Conservation (phyloP, 2,888 invertebrate genomes). For the Ceraclea dissimilis region DNA sequence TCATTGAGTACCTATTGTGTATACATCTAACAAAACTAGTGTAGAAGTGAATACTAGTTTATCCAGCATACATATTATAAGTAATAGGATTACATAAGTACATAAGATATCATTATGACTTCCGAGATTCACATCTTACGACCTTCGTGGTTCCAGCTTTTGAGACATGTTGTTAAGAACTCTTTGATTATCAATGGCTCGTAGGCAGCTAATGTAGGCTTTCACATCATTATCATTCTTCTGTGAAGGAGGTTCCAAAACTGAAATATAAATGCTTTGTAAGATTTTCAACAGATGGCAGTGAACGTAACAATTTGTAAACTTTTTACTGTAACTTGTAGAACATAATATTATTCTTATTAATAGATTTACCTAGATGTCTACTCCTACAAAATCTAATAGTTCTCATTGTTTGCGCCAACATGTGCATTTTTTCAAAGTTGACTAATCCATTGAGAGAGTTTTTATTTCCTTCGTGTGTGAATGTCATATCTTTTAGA, state of each 20-base stretch:
- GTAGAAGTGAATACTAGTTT: too few species aligned
- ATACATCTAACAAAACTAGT: too few species aligned
- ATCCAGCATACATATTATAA: too few species aligned
- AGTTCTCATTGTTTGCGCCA: conserved; percentile 72
- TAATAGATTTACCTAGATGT: conserved; percentile 57
- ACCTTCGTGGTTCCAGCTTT: conserved; percentile 60
- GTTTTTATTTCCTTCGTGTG: conserved; percentile 81
- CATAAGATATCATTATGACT: background rate
- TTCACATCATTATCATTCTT: conserved; percentile 63
- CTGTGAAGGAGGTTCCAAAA: conserved; percentile 61
- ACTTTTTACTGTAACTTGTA: background rate
- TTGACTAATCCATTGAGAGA: conserved; percentile 71
- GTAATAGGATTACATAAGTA: conserved; percentile 2
- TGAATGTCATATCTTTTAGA: conserved; percentile 74
- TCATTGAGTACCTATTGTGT: too few species aligned
- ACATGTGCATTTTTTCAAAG: conserved; percentile 87
- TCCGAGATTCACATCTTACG: conserved; percentile 30
- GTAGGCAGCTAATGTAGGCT: conserved; percentile 62
- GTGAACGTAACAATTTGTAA: background rate
- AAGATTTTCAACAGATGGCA: background rate
- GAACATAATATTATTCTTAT: background rate
- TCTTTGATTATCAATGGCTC: conserved; percentile 74
- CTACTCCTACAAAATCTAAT: conserved; percentile 67
- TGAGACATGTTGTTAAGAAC: conserved; percentile 70
- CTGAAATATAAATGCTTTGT: conserved; percentile 35